Percentiles rank a stretch among this genome's conserved stretches.
phyloP scores from a whole-genome alignment of 2,888 invertebrate genomes.

The Nipponacmea schrenckii region DNA sequence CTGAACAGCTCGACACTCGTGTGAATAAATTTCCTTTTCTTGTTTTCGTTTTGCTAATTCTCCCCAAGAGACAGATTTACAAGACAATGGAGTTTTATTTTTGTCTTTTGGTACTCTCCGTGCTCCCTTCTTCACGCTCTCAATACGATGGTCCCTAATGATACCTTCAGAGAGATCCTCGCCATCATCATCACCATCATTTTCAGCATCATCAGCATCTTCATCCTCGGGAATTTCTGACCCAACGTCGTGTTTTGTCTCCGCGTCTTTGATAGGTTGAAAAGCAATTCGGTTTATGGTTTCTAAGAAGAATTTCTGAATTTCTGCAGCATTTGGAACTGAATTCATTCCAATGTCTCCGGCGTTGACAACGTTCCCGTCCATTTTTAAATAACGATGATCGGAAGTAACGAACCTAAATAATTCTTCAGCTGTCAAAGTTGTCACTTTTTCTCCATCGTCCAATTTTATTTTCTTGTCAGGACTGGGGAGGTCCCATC shows the following conservation, averaged over 20 bases:
- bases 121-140: too few relatives aligned
- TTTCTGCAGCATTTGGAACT: slow-evolving; percentile 40
- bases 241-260: background rate
- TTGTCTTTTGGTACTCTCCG: too few relatives aligned
- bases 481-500: too few relatives aligned
- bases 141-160: too few relatives aligned
- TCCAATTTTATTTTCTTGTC: background rate
- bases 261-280: slow-evolving; percentile 28
- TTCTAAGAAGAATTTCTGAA: slow-evolving; percentile 44
- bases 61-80: background rate
- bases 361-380: background rate
- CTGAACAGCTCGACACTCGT: slow-evolving; percentile 26
- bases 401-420: slow-evolving; percentile 13
- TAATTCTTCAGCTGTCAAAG: slow-evolving; percentile 11
- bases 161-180: too few relatives aligned
- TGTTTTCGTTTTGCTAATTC: background rate
- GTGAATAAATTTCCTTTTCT: slow-evolving; percentile 16
- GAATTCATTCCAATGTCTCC: slow-evolving; percentile 3
- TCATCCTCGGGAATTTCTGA: too few relatives aligned
- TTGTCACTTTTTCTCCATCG: background rate
- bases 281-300: slow-evolving; percentile 43
- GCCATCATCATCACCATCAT: too few relatives aligned
- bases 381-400: slow-evolving; percentile 16
- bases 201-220: too few relatives aligned
- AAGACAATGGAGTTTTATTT: too few relatives aligned